These are phyloP conservation scores for Myotis daubentonii DNA, from an alignment of 2,797 vertebrate species.

Conservation along the genomic window DNA sequence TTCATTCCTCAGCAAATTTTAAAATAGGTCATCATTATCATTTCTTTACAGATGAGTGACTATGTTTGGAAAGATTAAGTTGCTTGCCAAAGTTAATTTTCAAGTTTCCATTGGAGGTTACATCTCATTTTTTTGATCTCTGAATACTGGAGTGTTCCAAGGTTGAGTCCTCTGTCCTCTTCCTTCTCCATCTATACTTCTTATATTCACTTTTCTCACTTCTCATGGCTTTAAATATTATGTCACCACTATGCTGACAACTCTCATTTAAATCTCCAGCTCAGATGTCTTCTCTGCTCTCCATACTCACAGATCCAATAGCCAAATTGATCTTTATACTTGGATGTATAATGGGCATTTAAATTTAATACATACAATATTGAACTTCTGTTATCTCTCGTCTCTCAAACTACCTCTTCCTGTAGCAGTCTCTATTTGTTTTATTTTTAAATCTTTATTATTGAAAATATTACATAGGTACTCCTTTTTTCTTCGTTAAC, in stretches of 20 bases:
- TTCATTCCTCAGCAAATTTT: background rate
- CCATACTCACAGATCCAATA: background rate
- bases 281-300: background rate
- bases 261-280: background rate
- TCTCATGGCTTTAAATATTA: background rate
- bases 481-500: no score
- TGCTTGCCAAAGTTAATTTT: slow-evolving; percentile 27
- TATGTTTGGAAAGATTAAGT: background rate
- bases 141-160: background rate
- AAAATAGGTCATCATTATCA: background rate
- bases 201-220: background rate
- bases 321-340: background rate
- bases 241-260: background rate
- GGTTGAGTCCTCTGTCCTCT: background rate
- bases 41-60: background rate
- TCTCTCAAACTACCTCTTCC: background rate
- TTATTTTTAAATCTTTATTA: no score
- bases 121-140: background rate
- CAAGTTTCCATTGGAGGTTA: background rate
- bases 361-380: background rate
- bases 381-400: background rate
- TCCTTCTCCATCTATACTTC: background rate
- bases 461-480: no score
- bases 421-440: background rate
- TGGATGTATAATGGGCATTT: background rate